Evolutionary conservation across 1,140 invertebrate genomes (phyloP).

Genomic region (Eueides isabella): DNA sequence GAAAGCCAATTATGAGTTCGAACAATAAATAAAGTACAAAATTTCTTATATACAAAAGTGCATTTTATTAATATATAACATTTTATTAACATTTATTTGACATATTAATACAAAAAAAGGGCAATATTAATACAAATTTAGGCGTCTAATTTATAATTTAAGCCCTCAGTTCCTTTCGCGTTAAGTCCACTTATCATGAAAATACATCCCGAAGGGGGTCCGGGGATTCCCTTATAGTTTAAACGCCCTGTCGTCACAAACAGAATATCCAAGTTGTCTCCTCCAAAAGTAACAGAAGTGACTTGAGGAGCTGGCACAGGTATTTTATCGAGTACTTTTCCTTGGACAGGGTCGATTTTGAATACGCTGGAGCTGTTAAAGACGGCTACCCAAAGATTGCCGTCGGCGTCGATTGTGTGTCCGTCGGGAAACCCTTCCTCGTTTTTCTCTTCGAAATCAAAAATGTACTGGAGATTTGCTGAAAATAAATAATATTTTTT

Average conservation of each 20-base stretch:
- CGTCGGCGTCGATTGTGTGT: slow-evolving; percentile 88
- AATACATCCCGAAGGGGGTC: slow-evolving; percentile 85
- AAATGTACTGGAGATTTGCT: slow-evolving; percentile 82
- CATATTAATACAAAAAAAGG: background rate
- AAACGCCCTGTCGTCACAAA: slow-evolving; percentile 88
- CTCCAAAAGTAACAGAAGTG: slow-evolving; percentile 92
- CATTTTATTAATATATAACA: too few relatives aligned
- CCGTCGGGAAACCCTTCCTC: slow-evolving; percentile 85
- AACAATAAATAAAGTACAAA: too few relatives aligned
- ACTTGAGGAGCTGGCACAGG: slow-evolving; percentile 87
- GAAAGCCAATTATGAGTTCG: too few relatives aligned
- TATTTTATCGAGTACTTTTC: slow-evolving; percentile 82
- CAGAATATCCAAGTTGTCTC: slow-evolving; percentile 87
- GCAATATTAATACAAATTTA: slow-evolving; percentile 2
- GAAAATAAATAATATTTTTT: slow-evolving; percentile 43
- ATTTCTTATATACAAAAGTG: too few relatives aligned
- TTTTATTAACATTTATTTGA: too few relatives aligned
- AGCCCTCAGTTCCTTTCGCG: slow-evolving; percentile 81
- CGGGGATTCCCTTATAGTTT: slow-evolving; percentile 74
- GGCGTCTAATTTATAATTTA: slow-evolving; percentile 45
- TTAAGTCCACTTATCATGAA: slow-evolving; percentile 87
- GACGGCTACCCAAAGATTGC: slow-evolving; percentile 87
- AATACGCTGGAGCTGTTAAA: slow-evolving; percentile 82
- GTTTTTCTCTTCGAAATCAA: slow-evolving; percentile 80
- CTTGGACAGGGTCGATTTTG: slow-evolving; percentile 63